Percentiles rank a stretch among this genome's conserved stretches.
These are phyloP conservation scores for Datnioides undecimradiatus DNA, from an alignment of 2,113 vertebrate species.

Conservation along the genomic window DNA sequence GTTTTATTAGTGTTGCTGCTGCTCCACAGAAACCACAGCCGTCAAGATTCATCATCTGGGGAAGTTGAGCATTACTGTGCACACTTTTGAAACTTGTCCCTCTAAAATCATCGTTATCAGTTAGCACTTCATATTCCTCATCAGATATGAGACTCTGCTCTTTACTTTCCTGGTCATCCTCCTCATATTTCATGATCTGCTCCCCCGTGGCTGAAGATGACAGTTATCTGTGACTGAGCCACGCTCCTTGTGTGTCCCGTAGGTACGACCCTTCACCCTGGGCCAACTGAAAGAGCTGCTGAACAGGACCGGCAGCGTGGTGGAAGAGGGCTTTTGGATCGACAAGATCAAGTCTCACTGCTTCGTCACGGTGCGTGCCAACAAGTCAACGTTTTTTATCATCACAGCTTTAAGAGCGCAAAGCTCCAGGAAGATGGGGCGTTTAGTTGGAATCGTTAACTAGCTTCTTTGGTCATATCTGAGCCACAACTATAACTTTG, in stretches of 20 bases:
- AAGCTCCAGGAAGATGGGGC: too few species aligned
- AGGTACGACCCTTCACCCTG: constrained; percentile 94
- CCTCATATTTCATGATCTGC: neutral
- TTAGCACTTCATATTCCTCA: neutral
- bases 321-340: constrained; percentile 94
- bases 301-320: constrained; percentile 87
- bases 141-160: neutral
- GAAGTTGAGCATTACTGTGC: too few species aligned
- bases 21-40: neutral
- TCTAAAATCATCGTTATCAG: too few species aligned
- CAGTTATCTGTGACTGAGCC: neutral
- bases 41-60: neutral
- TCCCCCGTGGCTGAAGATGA: neutral
- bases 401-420: neutral
- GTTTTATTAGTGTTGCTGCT: neutral
- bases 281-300: constrained; percentile 92
- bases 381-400: neutral
- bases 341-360: constrained; percentile 96
- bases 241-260: neutral
- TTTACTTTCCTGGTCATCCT: neutral
- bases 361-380: constrained; percentile 88
- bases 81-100: neutral
- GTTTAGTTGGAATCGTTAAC: neutral
- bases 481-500: too few species aligned
- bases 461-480: neutral